A percentile compares a stretch with the other conserved stretches of the same genome.
phyloP scores from a whole-genome alignment of 2,888 invertebrate genomes.

The Metacarcinus magister region DNA sequence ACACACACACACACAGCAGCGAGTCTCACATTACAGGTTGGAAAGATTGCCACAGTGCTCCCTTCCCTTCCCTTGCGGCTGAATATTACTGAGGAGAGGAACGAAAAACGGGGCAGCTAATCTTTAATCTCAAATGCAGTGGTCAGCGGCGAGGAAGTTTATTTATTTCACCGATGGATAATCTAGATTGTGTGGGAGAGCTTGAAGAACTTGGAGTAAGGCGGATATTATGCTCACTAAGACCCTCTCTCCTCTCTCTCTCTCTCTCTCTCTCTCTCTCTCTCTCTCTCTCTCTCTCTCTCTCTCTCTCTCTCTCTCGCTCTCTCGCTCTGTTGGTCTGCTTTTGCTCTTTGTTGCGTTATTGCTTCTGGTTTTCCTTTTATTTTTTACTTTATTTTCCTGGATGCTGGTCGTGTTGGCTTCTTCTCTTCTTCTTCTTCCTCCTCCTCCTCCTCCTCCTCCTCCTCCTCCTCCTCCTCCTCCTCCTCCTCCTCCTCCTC shows the following conservation, averaged over 20 bases:
- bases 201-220: conserved; percentile 47
- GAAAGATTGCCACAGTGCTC: neutral
- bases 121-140: conserved; percentile 59
- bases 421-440: neutral
- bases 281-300: conserved; percentile 2
- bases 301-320: conserved; percentile 9
- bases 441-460: neutral
- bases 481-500: conserved; percentile 6
- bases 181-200: conserved; percentile 59
- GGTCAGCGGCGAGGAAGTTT: conserved; percentile 45
- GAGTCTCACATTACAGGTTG: neutral
- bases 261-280: conserved; percentile 47
- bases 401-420: neutral
- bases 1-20: conserved; percentile 34
- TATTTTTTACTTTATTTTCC: neutral
- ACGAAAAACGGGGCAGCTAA: conserved; percentile 41
- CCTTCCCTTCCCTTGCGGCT: neutral
- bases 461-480: neutral
- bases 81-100: neutral
- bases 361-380: neutral
- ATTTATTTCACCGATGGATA: conserved; percentile 35
- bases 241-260: conserved; percentile 42
- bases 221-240: conserved; percentile 59
- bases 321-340: neutral
- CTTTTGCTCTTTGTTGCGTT: neutral